phyloP scores from a whole-genome alignment of 2,888 invertebrate species.

The Cheilosia scutellata region DNA sequence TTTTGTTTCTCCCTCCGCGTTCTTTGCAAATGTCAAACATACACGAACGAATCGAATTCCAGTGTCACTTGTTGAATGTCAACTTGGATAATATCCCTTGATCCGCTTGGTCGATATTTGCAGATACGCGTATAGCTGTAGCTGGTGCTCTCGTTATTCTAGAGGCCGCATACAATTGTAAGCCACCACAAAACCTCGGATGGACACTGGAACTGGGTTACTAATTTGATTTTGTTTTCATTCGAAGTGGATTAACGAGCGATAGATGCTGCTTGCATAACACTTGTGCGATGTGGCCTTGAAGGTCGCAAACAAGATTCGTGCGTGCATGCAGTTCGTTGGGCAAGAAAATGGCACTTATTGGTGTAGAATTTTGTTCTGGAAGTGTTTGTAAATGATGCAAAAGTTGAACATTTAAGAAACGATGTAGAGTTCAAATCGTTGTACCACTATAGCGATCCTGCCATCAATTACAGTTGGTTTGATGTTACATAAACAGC shows the following conservation, averaged over 20 bases:
- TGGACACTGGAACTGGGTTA: conserved; percentile 56
- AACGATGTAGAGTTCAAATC: not conserved
- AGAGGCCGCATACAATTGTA: conserved; percentile 27
- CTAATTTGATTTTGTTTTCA: conserved; percentile 39
- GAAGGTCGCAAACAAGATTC: conserved; percentile 45
- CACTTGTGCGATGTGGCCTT: conserved; percentile 38
- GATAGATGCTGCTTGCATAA: conserved; percentile 44
- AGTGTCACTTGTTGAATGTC: conserved; percentile 65
- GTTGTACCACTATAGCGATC: not conserved
- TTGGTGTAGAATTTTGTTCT: not conserved
- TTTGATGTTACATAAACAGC: no score
- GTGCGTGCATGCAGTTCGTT: conserved; percentile 3
- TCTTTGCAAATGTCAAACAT: conserved; percentile 60
- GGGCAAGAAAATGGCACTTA: not conserved
- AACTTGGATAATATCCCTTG: conserved; percentile 55
- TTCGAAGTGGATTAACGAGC: conserved; percentile 25
- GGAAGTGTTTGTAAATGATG: conserved; percentile 5
- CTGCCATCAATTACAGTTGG: not conserved
- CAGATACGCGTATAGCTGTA: conserved; percentile 1
- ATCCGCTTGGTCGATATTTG: conserved; percentile 29
- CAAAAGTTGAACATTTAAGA: not conserved
- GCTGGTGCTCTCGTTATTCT: conserved; percentile 50
- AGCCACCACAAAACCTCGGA: conserved; percentile 22
- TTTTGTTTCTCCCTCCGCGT: conserved; percentile 22
- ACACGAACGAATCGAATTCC: conserved; percentile 51